phyloP scores from a whole-genome alignment of 1,140 invertebrate species.

The Megalopta genalis region DNA sequence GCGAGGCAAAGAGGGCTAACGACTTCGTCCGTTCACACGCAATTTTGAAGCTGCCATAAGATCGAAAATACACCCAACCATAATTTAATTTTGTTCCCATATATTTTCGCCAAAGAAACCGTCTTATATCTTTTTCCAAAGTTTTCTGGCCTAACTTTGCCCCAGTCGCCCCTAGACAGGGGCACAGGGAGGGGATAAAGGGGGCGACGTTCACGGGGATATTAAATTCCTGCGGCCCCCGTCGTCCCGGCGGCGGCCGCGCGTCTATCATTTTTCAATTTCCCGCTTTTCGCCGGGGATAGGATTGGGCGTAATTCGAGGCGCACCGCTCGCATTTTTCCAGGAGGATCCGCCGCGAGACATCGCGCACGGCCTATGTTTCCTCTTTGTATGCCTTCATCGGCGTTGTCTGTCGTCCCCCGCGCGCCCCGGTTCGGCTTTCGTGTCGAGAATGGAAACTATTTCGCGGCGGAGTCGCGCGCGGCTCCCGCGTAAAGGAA shows the following conservation, averaged over 20 bases:
- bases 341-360: not conserved
- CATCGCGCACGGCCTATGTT: too few species aligned
- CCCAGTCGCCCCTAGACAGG: too few species aligned
- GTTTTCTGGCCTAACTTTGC: too few species aligned
- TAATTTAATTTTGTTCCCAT: too few species aligned
- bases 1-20: too few species aligned
- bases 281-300: not conserved
- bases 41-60: too few species aligned
- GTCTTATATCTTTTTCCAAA: too few species aligned
- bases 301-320: not conserved
- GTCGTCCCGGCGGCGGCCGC: not conserved
- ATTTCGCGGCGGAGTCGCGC: not conserved
- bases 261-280: slow-evolving; percentile 48
- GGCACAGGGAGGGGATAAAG: not conserved
- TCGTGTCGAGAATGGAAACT: not conserved
- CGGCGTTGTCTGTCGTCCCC: not conserved
- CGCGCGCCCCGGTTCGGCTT: too few species aligned
- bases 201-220: slow-evolving; percentile 30
- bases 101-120: too few species aligned
- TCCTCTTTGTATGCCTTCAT: not conserved
- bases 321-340: slow-evolving; percentile 1
- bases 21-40: too few species aligned
- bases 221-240: slow-evolving; percentile 57
- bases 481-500: too few species aligned
- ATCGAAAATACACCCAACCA: too few species aligned